Percentiles rank a stretch among this genome's conserved stretches.
Evolutionary conservation across 2,113 vertebrate genomes (phyloP).

Genomic region (Galeopterus variegatus): DNA sequence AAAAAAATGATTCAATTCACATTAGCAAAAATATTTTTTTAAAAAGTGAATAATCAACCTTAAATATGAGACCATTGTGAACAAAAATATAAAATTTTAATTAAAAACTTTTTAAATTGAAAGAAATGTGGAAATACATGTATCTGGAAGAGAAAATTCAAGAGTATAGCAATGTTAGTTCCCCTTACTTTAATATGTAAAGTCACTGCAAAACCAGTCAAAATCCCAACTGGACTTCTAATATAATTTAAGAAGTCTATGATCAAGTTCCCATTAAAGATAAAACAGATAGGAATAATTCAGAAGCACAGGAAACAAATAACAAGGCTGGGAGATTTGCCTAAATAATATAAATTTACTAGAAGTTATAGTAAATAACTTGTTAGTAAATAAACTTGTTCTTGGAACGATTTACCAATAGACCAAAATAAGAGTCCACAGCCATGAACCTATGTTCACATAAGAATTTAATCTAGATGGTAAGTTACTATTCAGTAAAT

Average conservation of each 20-base stretch:
- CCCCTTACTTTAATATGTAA: not conserved
- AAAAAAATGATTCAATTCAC: not conserved
- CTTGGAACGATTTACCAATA: not conserved
- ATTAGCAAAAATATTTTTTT: not conserved
- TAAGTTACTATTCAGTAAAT: not conserved
- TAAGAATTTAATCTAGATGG: not conserved
- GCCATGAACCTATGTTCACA: not conserved
- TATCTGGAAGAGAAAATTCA: not conserved
- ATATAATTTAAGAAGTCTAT: not conserved
- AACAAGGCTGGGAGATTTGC: not conserved
- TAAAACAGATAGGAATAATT: not conserved
- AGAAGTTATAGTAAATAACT: not conserved
- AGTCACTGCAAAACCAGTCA: not conserved
- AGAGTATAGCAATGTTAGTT: not conserved
- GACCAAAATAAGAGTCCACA: not conserved
- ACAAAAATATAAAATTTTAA: constrained; percentile 3
- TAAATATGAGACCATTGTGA: not conserved
- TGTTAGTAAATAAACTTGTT: not conserved
- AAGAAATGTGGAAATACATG: not conserved
- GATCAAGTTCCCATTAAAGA: not conserved
- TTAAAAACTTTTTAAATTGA: not conserved
- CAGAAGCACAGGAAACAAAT: not conserved
- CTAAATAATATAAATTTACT: not conserved
- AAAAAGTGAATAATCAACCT: not conserved
- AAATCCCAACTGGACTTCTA: not conserved